phyloP scores from a whole-genome alignment of 1,140 invertebrate genomes.

The Pentalonia nigronervosa region DNA sequence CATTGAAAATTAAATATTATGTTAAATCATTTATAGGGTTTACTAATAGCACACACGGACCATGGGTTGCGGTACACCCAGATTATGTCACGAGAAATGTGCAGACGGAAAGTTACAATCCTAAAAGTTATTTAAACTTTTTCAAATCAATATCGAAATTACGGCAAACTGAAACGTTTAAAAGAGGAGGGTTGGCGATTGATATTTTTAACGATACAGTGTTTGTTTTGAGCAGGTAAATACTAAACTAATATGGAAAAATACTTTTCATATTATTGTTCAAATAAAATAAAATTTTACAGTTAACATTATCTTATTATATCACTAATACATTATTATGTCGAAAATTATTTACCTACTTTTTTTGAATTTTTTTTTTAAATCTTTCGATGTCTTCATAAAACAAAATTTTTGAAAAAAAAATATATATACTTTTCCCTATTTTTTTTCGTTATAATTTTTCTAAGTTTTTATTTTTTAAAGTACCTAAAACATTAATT shows the following conservation, averaged over 20 bases:
- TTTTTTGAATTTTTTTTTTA: too few species aligned
- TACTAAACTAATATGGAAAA: neutral
- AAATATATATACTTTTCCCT: too few species aligned
- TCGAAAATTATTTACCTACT: too few species aligned
- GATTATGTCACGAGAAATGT: constrained; percentile 68
- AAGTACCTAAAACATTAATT: too few species aligned
- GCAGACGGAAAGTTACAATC: constrained; percentile 51
- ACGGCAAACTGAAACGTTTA: constrained; percentile 63
- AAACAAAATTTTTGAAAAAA: too few species aligned
- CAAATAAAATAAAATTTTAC: too few species aligned
- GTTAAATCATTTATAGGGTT: constrained; percentile 66
- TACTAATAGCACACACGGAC: constrained; percentile 64
- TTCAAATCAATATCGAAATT: constrained; percentile 66
- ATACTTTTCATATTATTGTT: neutral
- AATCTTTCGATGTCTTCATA: too few species aligned
- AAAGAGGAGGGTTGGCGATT: constrained; percentile 62
- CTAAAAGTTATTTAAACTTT: constrained; percentile 67
- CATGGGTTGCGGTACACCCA: constrained; percentile 75
- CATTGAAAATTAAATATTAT: neutral
- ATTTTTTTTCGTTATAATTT: too few species aligned
- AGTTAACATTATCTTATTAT: too few species aligned
- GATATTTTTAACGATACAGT: constrained; percentile 59
- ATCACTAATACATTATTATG: too few species aligned
- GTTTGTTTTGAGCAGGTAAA: constrained; percentile 28
- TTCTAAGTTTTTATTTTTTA: too few species aligned